These are phyloP conservation scores for Bradypodion ventrale DNA, from an alignment of 2,797 vertebrate species.

Conservation along the genomic window DNA sequence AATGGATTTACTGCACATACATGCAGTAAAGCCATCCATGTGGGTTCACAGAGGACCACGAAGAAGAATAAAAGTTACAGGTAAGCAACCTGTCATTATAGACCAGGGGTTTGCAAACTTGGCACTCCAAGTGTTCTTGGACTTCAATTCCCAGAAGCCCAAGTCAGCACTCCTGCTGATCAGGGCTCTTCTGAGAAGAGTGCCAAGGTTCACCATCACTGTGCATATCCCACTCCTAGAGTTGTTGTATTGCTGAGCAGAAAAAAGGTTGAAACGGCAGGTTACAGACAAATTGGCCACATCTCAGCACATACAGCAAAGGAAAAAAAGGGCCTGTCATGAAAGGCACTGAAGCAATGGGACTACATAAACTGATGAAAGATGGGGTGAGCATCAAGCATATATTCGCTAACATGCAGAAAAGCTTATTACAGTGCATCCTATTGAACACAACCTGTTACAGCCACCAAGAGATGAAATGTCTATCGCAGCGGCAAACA, in stretches of 20 bases:
- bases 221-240: not conserved
- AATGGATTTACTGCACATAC: too few species aligned
- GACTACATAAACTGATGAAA: not conserved
- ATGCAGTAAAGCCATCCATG: too few species aligned
- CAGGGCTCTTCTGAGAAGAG: too few species aligned
- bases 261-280: not conserved
- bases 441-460: not conserved
- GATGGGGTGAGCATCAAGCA: slow-evolving; percentile 3
- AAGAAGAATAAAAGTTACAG: too few species aligned
- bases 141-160: too few species aligned
- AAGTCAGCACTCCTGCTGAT: too few species aligned
- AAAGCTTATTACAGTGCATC: not conserved
- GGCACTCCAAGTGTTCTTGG: too few species aligned
- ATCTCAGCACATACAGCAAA: not conserved
- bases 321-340: not conserved
- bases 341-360: not conserved
- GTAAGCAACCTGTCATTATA: too few species aligned
- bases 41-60: too few species aligned
- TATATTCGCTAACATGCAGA: slow-evolving; percentile 28
- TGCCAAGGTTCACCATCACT: too few species aligned
- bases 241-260: not conserved
- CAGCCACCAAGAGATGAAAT: not conserved
- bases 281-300: not conserved
- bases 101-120: too few species aligned
- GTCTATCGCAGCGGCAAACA: not conserved